Evolutionary conservation across 2,797 vertebrate species (phyloP), one percentile per base, ranked within the genome.

Genomic region (Falco concolor): DNA sequence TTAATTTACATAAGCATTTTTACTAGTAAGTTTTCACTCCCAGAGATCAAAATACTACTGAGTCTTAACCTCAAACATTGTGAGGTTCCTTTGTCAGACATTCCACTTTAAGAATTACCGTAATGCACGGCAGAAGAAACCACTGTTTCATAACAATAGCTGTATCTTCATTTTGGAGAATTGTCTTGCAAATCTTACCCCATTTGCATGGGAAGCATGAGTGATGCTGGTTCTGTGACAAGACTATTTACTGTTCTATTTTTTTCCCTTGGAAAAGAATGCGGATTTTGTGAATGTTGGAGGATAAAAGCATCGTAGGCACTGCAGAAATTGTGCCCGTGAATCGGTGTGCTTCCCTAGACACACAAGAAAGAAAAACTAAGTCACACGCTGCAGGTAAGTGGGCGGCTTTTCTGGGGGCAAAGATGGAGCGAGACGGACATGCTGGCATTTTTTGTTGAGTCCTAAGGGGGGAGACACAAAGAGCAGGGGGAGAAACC

Each of bases 11-110:
- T 32, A 36, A 28, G 12, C 8, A 34, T 16, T 42, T 78, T 61
- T 38, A 21, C 22, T n/a, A 5, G 47, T 63, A 13, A 28, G 27
- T 19, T 87, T 67, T 56, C 34, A 11, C n/a, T 87, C 45, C 45
- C 42, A 7, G 20, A 36, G 30, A 49, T 16, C 32, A 30, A 30
- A 56, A 69, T 7, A 4, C 28, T 6, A 1, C 5, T 16, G 53
- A 69, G 36, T 5, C 9, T 34, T 30, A n/a, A 17, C 63, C 52
- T 61, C 30, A 16, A 36, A 12, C 36, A 8, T 1, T 1, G 50
- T 32, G 47, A 52, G 4, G 38, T 8, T 57, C 36, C 3, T 23
- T 12, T 32, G 49, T 17, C 42, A 16, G 6, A 4, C 2, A 0
- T 13, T 28, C 28, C 20, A 8, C 60, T 8, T 47, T 5, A 9